phyloP scores from a whole-genome alignment of 2,113 vertebrate species.

The Sceloporus undulatus region DNA sequence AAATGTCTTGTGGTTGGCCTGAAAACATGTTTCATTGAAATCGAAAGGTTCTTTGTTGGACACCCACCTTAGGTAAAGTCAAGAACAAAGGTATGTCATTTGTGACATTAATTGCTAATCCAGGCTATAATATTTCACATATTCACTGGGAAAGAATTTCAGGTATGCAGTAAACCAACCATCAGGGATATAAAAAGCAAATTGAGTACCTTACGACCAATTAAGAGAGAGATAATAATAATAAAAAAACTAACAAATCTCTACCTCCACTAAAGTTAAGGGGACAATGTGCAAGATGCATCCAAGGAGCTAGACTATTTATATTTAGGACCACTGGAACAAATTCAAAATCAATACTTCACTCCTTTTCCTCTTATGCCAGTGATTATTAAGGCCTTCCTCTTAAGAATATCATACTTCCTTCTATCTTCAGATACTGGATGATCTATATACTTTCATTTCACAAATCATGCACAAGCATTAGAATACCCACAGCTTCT shows the following conservation, averaged over 20 bases:
- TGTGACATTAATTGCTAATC: conserved; percentile 77
- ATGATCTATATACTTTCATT: not conserved
- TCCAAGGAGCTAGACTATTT: conserved; percentile 53
- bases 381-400: not conserved
- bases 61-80: conserved; percentile 63
- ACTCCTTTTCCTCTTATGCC: not conserved
- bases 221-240: conserved; percentile 58
- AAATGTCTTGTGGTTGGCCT: conserved; percentile 67
- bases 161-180: conserved; percentile 73
- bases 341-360: not conserved
- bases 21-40: conserved; percentile 66
- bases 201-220: conserved; percentile 53
- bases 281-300: conserved; percentile 30
- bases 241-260: conserved; percentile 25
- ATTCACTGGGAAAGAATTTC: conserved; percentile 74
- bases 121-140: conserved; percentile 71
- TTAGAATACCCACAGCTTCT: no score
- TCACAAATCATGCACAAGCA: not conserved
- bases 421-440: no score
- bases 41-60: conserved; percentile 56
- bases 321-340: conserved; percentile 2
- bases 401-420: not conserved
- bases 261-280: conserved; percentile 22
- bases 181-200: conserved; percentile 63
- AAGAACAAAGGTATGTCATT: conserved; percentile 58